Evolutionary conservation across 2,113 vertebrate species (phyloP), one percentile per base, ranked within the genome.

Genomic region (Anser brachyrhynchus): DNA sequence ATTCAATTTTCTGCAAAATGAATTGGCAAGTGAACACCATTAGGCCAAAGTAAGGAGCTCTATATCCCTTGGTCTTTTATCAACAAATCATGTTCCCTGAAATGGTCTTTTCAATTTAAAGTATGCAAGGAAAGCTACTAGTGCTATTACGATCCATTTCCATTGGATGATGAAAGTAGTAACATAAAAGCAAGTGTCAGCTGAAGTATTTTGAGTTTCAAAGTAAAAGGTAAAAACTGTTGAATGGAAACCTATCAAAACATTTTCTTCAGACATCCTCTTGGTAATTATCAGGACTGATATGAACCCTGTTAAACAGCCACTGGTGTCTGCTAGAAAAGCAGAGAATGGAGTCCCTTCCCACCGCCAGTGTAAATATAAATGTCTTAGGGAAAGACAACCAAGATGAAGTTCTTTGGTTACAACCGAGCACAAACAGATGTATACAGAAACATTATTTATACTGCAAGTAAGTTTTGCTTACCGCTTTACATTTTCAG

Each of bases 161-260:
- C 43, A 37, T 2, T n/a, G 57, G 39, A 81, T 75, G 80, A 95
- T 95, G 83, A 97, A 96, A 93, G 93, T 31, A 73, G 44, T 21
- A 66, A 67, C 78, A 83, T 83, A 44, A 96, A 90, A 97, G 71
- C 54, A 79, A 78, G 52, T 64, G 67, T 78, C 76, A 86, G 65
- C 46, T 72, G 61, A 90, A 90, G 29, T 4, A 54, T 70, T 93
- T 92, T 67, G 51, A 6, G 62, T 89, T 87, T 71, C 52, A 91
- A 83, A 59, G 66, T 39, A 78, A 72, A 91, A 64, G 37, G 66
- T 84, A 90, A 94, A 85, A 93, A 43, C 39, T 76, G 12, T 23
- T 87, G 58, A 92, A 89, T 0, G 2, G 69, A 94, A 86, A 90
- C 54, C 69, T 71, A 64, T 80, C 55, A 74, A 51, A 83, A 46